Evolutionary conservation across 2,888 invertebrate species (phyloP), one percentile per base, ranked within the genome.

Genomic region (Reticulitermes lucifugus): DNA sequence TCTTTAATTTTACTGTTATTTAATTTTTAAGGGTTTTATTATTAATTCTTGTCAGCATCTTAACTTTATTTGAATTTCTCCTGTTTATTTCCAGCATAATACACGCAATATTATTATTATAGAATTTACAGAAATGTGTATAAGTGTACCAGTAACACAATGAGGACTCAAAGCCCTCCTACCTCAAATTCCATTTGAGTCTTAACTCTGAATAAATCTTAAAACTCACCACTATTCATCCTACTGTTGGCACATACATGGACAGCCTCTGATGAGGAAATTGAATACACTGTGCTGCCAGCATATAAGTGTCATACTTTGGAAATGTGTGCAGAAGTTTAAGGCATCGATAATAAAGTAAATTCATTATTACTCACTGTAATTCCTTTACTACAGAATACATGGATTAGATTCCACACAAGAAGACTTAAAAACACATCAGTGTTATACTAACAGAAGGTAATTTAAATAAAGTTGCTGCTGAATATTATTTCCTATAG

Each of bases 11-110:
- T 46, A 46, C 77, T 77, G 77, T 77, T 77, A 77, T 77, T 77
- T 77, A 77, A 77, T 77, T 77, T 43, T 43, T 77, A 77, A 77
- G 77, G 77, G 22, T 41, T 77, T 46, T 51, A 77, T 51, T 77
- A 77, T 77, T 77, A 46, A n/a, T 77, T 46, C 25, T 46, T 10
- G 4, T 65, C 65, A 46, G 41, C 77, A 22, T 77, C 43, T 18
- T n/a, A 35, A 21, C 46, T 77, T 77, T 77, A 77, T 77, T 77
- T 77, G 25, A 77, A 46, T 75, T 43, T 43, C 22, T 46, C 22
- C 51, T n/a, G n/a, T 46, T 22, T 77, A 22, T 46, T n/a, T 18
- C 46, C 46, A 43, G 10, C 46, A 77, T 12, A 55, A 55, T 18
- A 55, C 55, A 55, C 18, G 1, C 35, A 35, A 3, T 35, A 35